Conservation (phyloP, 2,797 vertebrate species). For the Ciconia nigra region DNA sequence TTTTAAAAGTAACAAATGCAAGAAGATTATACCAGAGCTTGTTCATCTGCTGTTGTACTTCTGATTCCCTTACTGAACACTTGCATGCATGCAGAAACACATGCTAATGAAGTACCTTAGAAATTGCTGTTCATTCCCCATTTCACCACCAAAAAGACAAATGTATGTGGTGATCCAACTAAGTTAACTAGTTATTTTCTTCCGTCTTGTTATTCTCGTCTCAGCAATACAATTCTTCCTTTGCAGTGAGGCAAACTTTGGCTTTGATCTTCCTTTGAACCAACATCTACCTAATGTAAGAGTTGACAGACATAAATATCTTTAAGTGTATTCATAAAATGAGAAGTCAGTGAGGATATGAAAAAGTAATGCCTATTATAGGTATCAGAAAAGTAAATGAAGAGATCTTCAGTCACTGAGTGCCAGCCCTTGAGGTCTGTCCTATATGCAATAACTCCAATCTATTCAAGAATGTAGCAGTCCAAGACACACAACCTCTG, state of each 20-base stretch:
- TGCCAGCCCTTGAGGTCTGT: accelerated
- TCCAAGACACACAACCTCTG: not conserved
- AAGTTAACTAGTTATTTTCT: not conserved
- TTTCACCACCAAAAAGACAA: not conserved
- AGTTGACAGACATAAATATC: not conserved
- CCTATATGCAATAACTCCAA: not conserved
- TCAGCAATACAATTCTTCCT: not conserved
- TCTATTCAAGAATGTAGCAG: not conserved
- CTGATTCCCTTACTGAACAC: not conserved
- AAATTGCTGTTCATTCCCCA: not conserved
- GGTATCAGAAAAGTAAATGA: not conserved
- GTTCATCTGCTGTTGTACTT: not conserved
- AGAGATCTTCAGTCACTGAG: not conserved
- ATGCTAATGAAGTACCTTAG: not conserved
- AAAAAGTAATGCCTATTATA: not conserved
- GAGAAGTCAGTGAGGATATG: not conserved
- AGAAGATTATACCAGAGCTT: not conserved
- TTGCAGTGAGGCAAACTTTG: not conserved
- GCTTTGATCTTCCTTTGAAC: not conserved
- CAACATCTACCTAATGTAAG: not conserved
- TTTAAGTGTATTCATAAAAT: not conserved
- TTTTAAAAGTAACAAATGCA: not conserved
- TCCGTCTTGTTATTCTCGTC: not conserved
- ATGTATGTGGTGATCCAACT: not conserved
- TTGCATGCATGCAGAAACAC: not conserved